A percentile compares a stretch with the other conserved stretches of the same genome.
phyloP scores from a whole-genome alignment of 2,113 vertebrate species.

The Vidua chalybeata region DNA sequence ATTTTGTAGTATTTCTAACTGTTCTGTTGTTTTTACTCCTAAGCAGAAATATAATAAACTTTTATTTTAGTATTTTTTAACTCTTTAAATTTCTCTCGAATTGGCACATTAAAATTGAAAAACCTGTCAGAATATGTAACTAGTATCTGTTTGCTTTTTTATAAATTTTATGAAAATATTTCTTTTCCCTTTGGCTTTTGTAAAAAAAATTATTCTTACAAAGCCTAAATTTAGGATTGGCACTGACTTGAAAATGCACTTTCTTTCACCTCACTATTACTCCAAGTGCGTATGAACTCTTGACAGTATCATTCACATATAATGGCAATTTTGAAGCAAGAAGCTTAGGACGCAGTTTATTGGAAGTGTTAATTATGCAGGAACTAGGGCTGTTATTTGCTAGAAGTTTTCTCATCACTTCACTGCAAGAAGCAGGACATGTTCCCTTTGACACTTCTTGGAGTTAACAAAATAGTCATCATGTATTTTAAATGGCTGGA shows the following conservation, averaged over 20 bases:
- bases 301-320: neutral
- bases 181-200: neutral
- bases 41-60: neutral
- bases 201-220: neutral
- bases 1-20: neutral
- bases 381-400: neutral
- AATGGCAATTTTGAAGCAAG: neutral
- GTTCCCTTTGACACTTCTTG: neutral
- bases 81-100: neutral
- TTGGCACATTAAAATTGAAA: neutral
- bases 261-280: neutral
- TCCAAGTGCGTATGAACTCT: neutral
- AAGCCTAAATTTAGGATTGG: neutral
- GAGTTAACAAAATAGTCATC: neutral
- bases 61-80: neutral
- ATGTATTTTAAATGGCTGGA: neutral
- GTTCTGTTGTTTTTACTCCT: neutral
- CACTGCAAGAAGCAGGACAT: neutral
- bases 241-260: neutral
- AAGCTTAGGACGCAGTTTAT: neutral
- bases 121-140: neutral
- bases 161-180: conserved; percentile 13
- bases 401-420: neutral
- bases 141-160: neutral
- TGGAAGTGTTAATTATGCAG: neutral